Evolutionary conservation across 2,797 vertebrate genomes (phyloP).

Genomic region (Muscicapa striata): DNA sequence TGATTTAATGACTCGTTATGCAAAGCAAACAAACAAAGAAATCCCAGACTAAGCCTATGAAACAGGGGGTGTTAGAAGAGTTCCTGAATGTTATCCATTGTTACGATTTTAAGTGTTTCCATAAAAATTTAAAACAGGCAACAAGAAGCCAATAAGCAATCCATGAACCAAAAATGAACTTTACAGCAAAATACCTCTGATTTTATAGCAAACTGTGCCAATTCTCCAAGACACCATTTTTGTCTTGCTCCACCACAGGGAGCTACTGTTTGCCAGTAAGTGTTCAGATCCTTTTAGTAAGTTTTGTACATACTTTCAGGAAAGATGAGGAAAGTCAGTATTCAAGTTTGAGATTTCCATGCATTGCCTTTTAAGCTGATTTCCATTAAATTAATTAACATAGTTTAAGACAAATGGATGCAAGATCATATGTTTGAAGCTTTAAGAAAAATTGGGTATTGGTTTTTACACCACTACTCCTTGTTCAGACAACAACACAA

Average conservation of each 20-base stretch:
- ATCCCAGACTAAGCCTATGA: neutral
- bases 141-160: neutral
- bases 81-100: neutral
- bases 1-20: neutral
- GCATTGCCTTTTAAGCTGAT: neutral
- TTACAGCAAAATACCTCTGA: neutral
- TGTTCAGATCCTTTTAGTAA: neutral
- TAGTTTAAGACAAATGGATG: neutral
- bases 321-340: neutral
- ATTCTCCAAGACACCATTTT: neutral
- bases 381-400: neutral
- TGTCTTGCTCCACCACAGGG: neutral
- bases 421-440: neutral
- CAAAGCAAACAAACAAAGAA: neutral
- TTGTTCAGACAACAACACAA: neutral
- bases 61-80: neutral
- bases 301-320: neutral
- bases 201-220: neutral
- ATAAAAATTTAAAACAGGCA: neutral
- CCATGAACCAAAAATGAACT: neutral
- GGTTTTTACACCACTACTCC: neutral
- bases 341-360: neutral
- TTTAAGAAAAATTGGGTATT: neutral
- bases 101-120: neutral
- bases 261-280: neutral